These are phyloP conservation scores for Anniella stebbinsi DNA, from an alignment of 2,797 vertebrate species.

Conservation along the genomic window DNA sequence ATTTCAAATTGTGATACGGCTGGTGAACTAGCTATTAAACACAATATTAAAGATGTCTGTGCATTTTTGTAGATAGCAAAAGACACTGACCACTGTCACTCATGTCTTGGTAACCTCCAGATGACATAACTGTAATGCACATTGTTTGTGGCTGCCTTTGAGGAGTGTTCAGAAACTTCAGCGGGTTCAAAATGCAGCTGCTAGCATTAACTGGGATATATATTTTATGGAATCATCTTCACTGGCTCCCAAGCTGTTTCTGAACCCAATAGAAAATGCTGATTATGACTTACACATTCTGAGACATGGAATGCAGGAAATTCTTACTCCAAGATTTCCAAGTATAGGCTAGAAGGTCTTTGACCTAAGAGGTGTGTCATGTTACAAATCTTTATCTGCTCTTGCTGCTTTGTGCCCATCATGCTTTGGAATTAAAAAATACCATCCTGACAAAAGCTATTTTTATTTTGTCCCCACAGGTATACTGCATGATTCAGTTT, in stretches of 20 bases:
- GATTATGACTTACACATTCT: background rate
- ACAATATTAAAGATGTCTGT: background rate
- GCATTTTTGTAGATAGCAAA: background rate
- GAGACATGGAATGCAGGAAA: background rate
- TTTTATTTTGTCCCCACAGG: constrained; percentile 77
- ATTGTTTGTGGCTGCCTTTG: background rate
- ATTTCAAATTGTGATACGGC: background rate
- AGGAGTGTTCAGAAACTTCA: background rate
- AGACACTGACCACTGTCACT: background rate
- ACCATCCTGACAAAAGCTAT: constrained; percentile 36
- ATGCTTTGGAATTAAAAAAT: background rate
- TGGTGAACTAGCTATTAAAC: background rate
- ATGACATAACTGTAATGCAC: background rate
- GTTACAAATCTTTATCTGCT: background rate
- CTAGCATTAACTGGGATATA: background rate
- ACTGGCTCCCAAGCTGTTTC: background rate
- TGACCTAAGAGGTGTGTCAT: background rate
- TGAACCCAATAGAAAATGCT: background rate
- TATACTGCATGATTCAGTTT: constrained; percentile 74
- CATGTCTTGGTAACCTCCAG: background rate
- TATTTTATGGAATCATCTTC: background rate
- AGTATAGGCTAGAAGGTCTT: background rate
- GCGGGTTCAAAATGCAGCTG: background rate
- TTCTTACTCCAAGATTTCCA: background rate
- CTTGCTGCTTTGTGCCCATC: background rate